Percentiles rank a stretch among this genome's conserved stretches.
Conservation (phyloP, 2,113 vertebrate species). For the Chaenogobius annularis region DNA sequence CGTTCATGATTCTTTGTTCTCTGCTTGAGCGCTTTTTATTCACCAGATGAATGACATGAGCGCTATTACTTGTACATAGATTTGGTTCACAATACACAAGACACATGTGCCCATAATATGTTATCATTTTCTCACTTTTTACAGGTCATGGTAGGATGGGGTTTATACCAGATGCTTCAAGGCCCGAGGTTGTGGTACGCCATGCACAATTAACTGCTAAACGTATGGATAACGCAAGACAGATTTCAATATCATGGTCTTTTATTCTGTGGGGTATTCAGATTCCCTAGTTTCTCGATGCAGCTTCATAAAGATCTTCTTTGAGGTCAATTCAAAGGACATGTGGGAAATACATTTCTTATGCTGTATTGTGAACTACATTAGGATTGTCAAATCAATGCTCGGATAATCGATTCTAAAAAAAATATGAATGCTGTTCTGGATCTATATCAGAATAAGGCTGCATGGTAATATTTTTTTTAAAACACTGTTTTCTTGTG, state of each 20-base stretch:
- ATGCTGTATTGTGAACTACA: no score
- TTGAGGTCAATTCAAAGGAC: neutral
- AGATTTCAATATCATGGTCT: neutral
- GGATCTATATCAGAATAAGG: no score
- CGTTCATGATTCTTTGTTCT: slow-evolving; percentile 42
- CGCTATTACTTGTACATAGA: slow-evolving; percentile 11
- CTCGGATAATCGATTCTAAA: no score
- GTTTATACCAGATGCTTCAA: slow-evolving; percentile 6
- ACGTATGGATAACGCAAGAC: neutral
- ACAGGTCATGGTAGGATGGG: neutral
- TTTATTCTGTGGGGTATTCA: neutral
- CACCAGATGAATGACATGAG: slow-evolving; percentile 30
- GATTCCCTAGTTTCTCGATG: neutral
- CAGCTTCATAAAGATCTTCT: neutral
- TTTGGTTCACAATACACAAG: neutral
- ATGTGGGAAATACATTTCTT: neutral
- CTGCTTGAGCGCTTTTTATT: slow-evolving; percentile 34
- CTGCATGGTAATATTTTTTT: no score
- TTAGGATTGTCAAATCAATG: no score
- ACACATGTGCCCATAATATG: slow-evolving; percentile 15
- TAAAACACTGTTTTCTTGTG: no score
- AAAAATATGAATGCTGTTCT: no score
- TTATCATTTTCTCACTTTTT: slow-evolving; percentile 13
- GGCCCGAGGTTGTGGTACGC: neutral
- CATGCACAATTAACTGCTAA: neutral